These are phyloP conservation scores for Pangasianodon gigas DNA, from an alignment of 2,113 vertebrate genomes.

Conservation along the genomic window DNA sequence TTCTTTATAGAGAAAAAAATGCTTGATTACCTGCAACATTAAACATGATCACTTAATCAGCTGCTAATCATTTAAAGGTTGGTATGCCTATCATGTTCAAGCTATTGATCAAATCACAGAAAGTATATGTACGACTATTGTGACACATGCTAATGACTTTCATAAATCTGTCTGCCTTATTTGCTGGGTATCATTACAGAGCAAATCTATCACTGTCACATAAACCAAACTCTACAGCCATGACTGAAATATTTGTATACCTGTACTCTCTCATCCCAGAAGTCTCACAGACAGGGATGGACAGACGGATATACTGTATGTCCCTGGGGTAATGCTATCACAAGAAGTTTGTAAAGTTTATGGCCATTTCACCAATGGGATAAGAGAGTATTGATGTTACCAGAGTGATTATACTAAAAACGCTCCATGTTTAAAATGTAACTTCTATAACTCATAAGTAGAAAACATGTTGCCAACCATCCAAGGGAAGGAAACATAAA, in stretches of 20 bases:
- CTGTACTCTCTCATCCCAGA: not conserved
- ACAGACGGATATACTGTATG: not conserved
- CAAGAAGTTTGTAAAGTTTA: not conserved
- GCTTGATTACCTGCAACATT: not conserved
- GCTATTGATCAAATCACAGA: not conserved
- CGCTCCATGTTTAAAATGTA: not conserved
- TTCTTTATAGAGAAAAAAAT: not conserved
- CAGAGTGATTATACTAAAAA: not conserved
- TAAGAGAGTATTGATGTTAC: not conserved
- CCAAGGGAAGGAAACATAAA: not conserved
- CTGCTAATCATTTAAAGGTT: not conserved
- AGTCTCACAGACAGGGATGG: not conserved
- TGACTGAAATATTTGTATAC: slow-evolving; percentile 43
- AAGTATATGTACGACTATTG: not conserved
- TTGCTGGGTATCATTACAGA: slow-evolving; percentile 23
- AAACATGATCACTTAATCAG: not conserved
- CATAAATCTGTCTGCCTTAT: slow-evolving; percentile 20
- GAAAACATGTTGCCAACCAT: not conserved
- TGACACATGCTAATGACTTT: not conserved
- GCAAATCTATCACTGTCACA: slow-evolving; percentile 55
- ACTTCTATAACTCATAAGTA: not conserved
- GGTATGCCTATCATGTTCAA: not conserved
- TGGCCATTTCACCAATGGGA: not conserved
- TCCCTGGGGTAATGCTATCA: not conserved
- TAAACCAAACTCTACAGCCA: slow-evolving; percentile 29